phyloP scores from a whole-genome alignment of 2,797 vertebrate genomes.

The Gadopsis bispinosus region DNA sequence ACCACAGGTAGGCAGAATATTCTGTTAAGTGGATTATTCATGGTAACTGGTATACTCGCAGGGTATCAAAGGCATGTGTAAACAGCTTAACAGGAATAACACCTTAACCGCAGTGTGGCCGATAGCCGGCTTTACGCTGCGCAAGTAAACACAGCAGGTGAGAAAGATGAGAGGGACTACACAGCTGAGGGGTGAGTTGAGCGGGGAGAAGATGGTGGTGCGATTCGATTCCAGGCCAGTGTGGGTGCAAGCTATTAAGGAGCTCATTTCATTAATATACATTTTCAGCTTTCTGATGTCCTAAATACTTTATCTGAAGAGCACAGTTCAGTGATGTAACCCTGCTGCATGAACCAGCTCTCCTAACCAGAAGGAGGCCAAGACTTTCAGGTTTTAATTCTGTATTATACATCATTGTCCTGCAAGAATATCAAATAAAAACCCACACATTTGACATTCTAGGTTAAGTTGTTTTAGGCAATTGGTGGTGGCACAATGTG shows the following conservation, averaged over 20 bases:
- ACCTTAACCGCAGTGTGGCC: constrained; percentile 63
- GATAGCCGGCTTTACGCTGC: constrained; percentile 67
- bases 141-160: constrained; percentile 61
- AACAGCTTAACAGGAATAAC: constrained; percentile 79
- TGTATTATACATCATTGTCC: constrained; percentile 3
- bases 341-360: constrained; percentile 45
- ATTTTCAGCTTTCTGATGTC: constrained; percentile 66
- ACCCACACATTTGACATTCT: constrained; percentile 1
- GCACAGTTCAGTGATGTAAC: constrained; percentile 51
- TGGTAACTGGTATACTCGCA: constrained; percentile 59
- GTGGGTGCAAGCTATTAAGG: constrained; percentile 48
- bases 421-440: background rate
- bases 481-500: background rate
- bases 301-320: constrained; percentile 70
- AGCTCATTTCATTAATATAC: constrained; percentile 64
- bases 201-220: constrained; percentile 45
- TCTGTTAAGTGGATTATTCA: constrained; percentile 75
- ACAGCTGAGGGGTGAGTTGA: constrained; percentile 48
- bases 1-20: constrained; percentile 71
- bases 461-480: constrained; percentile 7
- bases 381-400: constrained; percentile 5
- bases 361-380: constrained; percentile 24
- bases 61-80: constrained; percentile 68
- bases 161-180: constrained; percentile 60
- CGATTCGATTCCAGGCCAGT: constrained; percentile 52